Evolutionary conservation across 2,113 vertebrate species (phyloP).

Genomic region (Jaculus jaculus): DNA sequence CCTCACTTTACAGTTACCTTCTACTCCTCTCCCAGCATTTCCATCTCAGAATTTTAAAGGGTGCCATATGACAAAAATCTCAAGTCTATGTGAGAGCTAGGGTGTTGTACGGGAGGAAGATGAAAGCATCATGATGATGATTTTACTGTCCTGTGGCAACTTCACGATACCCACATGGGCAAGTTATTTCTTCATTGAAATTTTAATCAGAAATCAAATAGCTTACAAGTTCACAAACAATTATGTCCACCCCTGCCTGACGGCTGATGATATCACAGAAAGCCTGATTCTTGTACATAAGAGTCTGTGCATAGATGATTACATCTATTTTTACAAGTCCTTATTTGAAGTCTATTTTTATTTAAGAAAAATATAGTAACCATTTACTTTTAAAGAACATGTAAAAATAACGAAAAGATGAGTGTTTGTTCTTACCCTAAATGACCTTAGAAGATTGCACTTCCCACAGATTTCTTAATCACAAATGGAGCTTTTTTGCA

Average conservation of each 20-base stretch:
- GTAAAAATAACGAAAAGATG: background rate
- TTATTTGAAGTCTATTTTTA: background rate
- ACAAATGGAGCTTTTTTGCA: background rate
- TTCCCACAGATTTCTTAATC: background rate
- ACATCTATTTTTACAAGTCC: background rate
- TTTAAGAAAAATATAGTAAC: slow-evolving; percentile 1
- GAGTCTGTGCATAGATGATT: background rate
- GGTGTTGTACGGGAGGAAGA: background rate
- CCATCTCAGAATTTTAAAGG: background rate
- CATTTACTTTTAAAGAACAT: background rate
- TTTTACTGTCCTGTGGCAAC: background rate
- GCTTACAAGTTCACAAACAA: background rate
- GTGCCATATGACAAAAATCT: background rate
- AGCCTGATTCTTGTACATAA: background rate
- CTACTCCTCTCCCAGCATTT: background rate
- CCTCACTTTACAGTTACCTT: background rate
- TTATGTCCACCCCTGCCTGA: background rate
- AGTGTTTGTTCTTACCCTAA: background rate
- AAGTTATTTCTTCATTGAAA: background rate
- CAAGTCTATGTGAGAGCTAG: background rate
- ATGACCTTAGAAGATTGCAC: background rate
- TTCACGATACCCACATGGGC: background rate
- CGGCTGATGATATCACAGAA: background rate
- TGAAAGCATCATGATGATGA: background rate
- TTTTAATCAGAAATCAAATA: background rate